Evolutionary conservation across 2,888 invertebrate species (phyloP).

Genomic region (Chrysina gloriosa): DNA sequence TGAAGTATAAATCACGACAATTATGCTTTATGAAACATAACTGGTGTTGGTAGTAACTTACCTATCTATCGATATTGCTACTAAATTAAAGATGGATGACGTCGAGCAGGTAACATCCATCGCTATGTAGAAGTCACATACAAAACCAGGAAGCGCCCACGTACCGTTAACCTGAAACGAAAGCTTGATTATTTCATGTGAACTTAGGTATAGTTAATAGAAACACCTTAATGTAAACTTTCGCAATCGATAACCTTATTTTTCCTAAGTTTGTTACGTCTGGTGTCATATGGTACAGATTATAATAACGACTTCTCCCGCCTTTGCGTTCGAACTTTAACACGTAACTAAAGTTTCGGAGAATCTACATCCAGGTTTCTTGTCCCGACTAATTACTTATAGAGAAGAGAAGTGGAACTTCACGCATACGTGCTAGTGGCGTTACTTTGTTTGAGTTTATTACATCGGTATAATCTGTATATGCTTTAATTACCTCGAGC

Average conservation of each 20-base stretch:
- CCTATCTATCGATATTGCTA: conserved; percentile 98
- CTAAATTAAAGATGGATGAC: conserved; percentile 97
- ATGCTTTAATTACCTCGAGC: too few species aligned
- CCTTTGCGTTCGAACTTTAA: conserved; percentile 1
- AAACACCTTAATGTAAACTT: too few species aligned
- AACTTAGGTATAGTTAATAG: too few species aligned
- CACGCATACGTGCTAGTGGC: neutral
- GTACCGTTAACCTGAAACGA: conserved; percentile 82
- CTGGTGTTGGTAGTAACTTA: conserved; percentile 66
- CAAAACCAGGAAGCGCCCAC: conserved; percentile 90
- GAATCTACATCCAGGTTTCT: neutral
- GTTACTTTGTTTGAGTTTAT: neutral
- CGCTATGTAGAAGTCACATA: conserved; percentile 97
- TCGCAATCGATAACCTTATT: too few species aligned
- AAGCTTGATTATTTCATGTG: too few species aligned
- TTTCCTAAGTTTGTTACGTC: too few species aligned
- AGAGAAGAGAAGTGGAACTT: neutral
- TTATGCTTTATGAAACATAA: too few species aligned
- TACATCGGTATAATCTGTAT: neutral
- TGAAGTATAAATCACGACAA: too few species aligned
- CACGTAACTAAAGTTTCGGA: conserved; percentile 18
- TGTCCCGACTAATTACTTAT: neutral
- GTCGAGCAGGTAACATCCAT: conserved; percentile 98
- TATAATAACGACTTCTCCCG: conserved; percentile 6
- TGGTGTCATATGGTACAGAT: conserved; percentile 7